phyloP scores from a whole-genome alignment of 2,888 invertebrate genomes.

The Cistogaster globosa region DNA sequence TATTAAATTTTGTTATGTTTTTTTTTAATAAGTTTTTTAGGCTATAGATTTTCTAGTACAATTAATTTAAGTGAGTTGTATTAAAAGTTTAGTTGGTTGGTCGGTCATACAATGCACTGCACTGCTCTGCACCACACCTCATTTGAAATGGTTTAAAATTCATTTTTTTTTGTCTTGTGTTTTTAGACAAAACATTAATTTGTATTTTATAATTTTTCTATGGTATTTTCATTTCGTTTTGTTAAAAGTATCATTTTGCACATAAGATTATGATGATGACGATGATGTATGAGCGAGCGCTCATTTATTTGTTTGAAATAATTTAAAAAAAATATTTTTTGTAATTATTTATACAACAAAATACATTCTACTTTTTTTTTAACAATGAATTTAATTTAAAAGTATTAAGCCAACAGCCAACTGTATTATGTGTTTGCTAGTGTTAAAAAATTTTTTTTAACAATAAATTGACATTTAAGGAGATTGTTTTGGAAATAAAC shows the following conservation, averaged over 20 bases:
- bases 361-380: conserved; percentile 44
- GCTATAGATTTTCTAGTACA: conserved; percentile 54
- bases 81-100: conserved; percentile 37
- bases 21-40: neutral
- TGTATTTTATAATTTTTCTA: neutral
- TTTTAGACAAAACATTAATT: neutral
- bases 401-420: neutral
- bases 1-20: neutral
- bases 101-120: conserved; percentile 9
- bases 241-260: conserved; percentile 52
- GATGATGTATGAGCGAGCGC: conserved; percentile 52
- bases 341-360: conserved; percentile 36
- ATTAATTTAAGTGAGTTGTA: conserved; percentile 67
- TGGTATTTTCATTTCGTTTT: conserved; percentile 12
- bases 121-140: conserved; percentile 51
- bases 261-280: conserved; percentile 4
- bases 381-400: conserved; percentile 23
- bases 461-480: conserved; percentile 69
- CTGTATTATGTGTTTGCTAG: neutral
- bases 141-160: conserved; percentile 9
- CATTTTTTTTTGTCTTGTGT: too few relatives aligned
- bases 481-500: conserved; percentile 60
- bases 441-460: neutral
- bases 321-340: conserved; percentile 59
- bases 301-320: conserved; percentile 60